phyloP scores from a whole-genome alignment of 2,797 vertebrate genomes.

The Neosalanx taihuensis region DNA sequence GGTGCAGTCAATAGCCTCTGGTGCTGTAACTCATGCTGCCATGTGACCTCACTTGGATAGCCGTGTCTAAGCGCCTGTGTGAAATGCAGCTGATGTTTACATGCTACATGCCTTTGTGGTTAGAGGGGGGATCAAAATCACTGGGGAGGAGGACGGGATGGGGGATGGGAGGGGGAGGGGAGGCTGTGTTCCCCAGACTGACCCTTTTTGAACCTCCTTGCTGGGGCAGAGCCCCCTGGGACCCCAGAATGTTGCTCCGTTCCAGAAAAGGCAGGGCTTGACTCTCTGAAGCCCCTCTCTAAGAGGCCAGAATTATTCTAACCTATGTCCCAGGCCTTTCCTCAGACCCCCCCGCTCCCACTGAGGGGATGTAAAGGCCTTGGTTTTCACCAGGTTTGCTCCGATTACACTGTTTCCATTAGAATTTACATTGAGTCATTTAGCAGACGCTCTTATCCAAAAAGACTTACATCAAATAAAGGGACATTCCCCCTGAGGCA shows the following conservation, averaged over 20 bases:
- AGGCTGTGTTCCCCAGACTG: slow-evolving; percentile 48
- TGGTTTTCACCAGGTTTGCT: not conserved
- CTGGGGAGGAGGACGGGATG: slow-evolving; percentile 30
- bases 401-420: not conserved
- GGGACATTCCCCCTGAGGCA: too few relatives aligned
- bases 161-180: slow-evolving; percentile 21
- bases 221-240: slow-evolving; percentile 59
- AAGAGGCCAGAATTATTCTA: not conserved
- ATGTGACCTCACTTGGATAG: slow-evolving; percentile 56
- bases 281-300: slow-evolving; percentile 63
- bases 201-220: slow-evolving; percentile 27
- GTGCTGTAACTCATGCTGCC: slow-evolving; percentile 57
- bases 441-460: too few relatives aligned
- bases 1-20: slow-evolving; percentile 63
- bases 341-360: too few relatives aligned
- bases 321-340: not conserved
- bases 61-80: slow-evolving; percentile 56
- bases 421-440: not conserved
- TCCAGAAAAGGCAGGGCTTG: slow-evolving; percentile 58
- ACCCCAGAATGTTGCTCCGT: slow-evolving; percentile 58
- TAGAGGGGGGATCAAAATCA: slow-evolving; percentile 59
- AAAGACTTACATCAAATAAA: too few relatives aligned
- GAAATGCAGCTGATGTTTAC: slow-evolving; percentile 72
- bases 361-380: not conserved
- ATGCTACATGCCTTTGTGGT: slow-evolving; percentile 56